Base-by-base conservation (phyloP, 1,140 invertebrate species). In the Octopus sinensis region DNA sequence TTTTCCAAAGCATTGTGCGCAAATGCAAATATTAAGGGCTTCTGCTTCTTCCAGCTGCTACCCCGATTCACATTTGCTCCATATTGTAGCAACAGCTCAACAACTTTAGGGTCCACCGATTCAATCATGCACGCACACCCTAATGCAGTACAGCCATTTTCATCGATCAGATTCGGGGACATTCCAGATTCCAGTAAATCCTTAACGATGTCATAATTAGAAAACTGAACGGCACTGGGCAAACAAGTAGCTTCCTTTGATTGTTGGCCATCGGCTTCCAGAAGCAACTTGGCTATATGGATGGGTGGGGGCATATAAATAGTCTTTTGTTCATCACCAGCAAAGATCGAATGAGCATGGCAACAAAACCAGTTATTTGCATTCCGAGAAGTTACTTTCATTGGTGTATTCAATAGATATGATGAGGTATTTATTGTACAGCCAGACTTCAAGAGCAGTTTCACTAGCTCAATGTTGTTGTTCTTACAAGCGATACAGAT, bases 401-500 rank as follows among this genome's bases (percentile, higher is more conserved):
- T 84, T 5, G 88, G 85, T 23, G 87, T 86, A 54, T 88, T 86
- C 0, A 87, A 86, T 80, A 82, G 81, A 51, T 86, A 82, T 23
- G 86, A 85, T 54, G 85, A 83, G 23, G 86, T 83, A 78, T 88
- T 88, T 9, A 88, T 84, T 82, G 87, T 82, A 82, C 86, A 87
- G n/a, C 84, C 82, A 53, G 83, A 82, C 23, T 85, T 54, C 10
- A 88, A 83, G 7, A 89, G 82, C 3, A 85, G 23, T 43, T 82
- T 80, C 0, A 88, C 88, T 76, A 86, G 80, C 30, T 85, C 83
- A 23, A 88, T 81, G 76, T 88, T 85, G 76, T 88, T 86, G 9
- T 82, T 84, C 71, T 86, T 84, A 82, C 87, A 89, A 30, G 87
- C 88, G n/a, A 85, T 78, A 73, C 87, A 85, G 68, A 97, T 88